Evolutionary conservation across 1,140 invertebrate genomes (phyloP), one percentile per base, ranked within the genome.

Genomic region (Amyelois transitella): DNA sequence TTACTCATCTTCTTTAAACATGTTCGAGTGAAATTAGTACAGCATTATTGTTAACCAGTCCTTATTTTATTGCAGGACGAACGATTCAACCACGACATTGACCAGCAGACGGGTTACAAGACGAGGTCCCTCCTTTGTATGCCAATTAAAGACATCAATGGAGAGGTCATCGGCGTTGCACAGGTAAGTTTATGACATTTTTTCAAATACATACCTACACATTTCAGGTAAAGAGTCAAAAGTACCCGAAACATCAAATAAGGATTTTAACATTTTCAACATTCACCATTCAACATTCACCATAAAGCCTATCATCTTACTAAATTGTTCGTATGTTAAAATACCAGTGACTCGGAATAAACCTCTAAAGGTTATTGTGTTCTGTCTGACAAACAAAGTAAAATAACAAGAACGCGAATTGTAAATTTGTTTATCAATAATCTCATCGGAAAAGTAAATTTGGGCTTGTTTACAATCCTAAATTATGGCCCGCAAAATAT

Each of bases 151-250:
- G 97, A 98, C 86, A 94, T 93, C 72, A 93, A 93, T 64, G 97
- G 96, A n/a, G 95, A 97, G 82, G 97, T 98, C 53, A 95, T 98
- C 57, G 97, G 97, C 0, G 97, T 99, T 17, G 97, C 97, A 17
- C 97, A 99, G 91, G 93, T 92, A 79, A 79, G 12, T n/a, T 14
- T n/a, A n/a, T n/a, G n/a, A n/a, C 32, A 38, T 38, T 38, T 38
- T 38, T 5, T 24, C 22, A 24, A 24, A 24, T 24, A 24, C 22
- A 24, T 24, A n/a, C n/a, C n/a, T n/a, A n/a, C n/a, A n/a, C n/a
- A n/a, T n/a, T n/a, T n/a, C n/a, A n/a, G n/a, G n/a, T n/a, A n/a
- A n/a, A n/a, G n/a, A n/a, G n/a, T n/a, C n/a, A n/a, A n/a, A n/a
- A n/a, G n/a, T n/a, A n/a, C n/a, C n/a, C n/a, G n/a, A n/a, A n/a